Conservation (phyloP, 2,888 invertebrate genomes). For the Mactromeris polynyma region DNA sequence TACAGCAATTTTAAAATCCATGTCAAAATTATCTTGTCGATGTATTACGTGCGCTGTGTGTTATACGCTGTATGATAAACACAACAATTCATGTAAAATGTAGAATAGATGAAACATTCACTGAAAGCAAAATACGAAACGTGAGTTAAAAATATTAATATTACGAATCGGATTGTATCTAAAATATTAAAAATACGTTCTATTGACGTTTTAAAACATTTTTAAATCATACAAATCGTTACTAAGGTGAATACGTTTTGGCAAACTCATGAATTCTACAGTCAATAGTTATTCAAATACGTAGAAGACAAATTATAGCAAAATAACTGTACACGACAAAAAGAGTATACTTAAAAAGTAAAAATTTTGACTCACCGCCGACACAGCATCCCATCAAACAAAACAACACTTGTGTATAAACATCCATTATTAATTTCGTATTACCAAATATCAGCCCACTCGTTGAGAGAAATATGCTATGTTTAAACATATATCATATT, state of each 20-base stretch:
- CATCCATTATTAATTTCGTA: slow-evolving; percentile 6
- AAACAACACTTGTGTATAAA: neutral
- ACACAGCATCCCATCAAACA: slow-evolving; percentile 27
- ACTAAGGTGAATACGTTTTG: too few relatives aligned
- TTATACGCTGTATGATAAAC: neutral
- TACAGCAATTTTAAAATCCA: slow-evolving; percentile 8
- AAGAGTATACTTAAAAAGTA: neutral
- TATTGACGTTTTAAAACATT: neutral
- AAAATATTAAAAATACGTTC: neutral
- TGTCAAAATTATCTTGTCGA: neutral
- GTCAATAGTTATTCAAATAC: too few relatives aligned
- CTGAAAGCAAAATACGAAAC: neutral
- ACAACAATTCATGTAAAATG: neutral
- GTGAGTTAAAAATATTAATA: neutral
- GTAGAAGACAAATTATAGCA: too few relatives aligned
- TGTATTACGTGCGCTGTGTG: neutral
- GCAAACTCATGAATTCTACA: too few relatives aligned
- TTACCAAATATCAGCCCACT: neutral
- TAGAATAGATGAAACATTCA: neutral
- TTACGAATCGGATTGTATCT: neutral
- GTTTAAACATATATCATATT: neutral
- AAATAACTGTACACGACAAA: neutral
- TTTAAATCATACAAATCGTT: too few relatives aligned
- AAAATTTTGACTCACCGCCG: slow-evolving; percentile 6
- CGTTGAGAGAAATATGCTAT: neutral